Percentiles rank a stretch among this genome's conserved stretches.
Conservation (phyloP, 1,140 invertebrate species). For the Drosophila nigrodunni region DNA sequence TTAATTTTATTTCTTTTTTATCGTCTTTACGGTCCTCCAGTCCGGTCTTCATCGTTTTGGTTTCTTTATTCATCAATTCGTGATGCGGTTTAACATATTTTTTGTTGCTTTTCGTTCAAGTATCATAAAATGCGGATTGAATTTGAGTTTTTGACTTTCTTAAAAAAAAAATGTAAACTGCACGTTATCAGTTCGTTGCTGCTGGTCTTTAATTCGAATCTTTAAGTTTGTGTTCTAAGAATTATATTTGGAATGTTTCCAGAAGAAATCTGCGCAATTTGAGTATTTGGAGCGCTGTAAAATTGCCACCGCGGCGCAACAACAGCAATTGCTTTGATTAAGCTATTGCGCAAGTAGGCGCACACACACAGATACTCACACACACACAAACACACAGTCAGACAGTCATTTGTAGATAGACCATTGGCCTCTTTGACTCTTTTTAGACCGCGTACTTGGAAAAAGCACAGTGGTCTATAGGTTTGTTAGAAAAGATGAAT, state of each 20-base stretch:
- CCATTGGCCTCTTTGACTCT: constrained; percentile 49
- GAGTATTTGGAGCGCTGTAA: constrained; percentile 24
- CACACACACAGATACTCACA: constrained; percentile 10
- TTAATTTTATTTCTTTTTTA: constrained; percentile 28
- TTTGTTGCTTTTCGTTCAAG: constrained; percentile 34
- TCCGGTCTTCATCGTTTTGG: constrained; percentile 17
- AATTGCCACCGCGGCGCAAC: constrained; percentile 21
- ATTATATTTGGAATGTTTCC: background rate
- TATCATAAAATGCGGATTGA: constrained; percentile 35
- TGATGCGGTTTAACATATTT: constrained; percentile 57
- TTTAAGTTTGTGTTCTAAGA: background rate
- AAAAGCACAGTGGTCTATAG: too few relatives aligned
- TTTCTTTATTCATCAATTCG: constrained; percentile 68
- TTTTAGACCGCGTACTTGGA: background rate
- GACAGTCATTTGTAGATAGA: constrained; percentile 2
- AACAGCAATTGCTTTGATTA: constrained; percentile 35
- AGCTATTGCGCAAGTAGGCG: constrained; percentile 35
- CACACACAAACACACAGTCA: background rate
- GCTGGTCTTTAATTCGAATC: constrained; percentile 1
- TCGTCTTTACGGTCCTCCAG: constrained; percentile 32
- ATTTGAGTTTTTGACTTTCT: constrained; percentile 29
- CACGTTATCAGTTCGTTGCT: background rate
- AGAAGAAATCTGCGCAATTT: constrained; percentile 26
- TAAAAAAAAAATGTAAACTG: background rate
- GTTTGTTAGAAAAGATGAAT: too few relatives aligned